Conservation (phyloP, 2,888 invertebrate genomes). For the Habroteleia sp. region DNA sequence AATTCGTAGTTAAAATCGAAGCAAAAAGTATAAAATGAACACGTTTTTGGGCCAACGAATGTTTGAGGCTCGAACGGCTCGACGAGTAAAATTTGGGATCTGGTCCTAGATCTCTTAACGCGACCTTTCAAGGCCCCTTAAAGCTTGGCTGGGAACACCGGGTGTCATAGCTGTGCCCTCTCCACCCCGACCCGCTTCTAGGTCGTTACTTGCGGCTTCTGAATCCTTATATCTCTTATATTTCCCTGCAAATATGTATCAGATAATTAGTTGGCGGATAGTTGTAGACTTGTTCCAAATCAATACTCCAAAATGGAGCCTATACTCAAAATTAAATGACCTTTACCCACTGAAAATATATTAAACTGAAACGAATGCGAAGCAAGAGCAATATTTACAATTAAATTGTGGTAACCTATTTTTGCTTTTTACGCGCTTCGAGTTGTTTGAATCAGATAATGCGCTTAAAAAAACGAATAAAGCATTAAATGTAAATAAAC, state of each 20-base stretch:
- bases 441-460: no score
- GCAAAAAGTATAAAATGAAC: background rate
- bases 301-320: no score
- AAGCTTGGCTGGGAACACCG: constrained; percentile 74
- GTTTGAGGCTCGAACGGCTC: constrained; percentile 47
- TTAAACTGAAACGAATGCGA: no score
- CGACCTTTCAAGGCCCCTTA: constrained; percentile 73
- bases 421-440: no score
- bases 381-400: no score
- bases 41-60: constrained; percentile 51
- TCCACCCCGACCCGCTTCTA: constrained; percentile 73
- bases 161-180: constrained; percentile 72
- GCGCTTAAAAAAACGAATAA: no score
- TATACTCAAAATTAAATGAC: no score
- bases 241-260: constrained; percentile 72
- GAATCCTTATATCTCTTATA: constrained; percentile 78
- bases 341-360: no score
- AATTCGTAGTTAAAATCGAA: no score
- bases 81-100: constrained; percentile 18
- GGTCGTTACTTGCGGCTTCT: constrained; percentile 75
- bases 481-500: constrained; percentile 79
- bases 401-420: no score
- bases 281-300: no score
- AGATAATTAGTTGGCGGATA: no score
- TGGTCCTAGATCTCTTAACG: constrained; percentile 66